These are phyloP conservation scores for Enteromius viviparus DNA, from an alignment of 2,797 vertebrate genomes.

Conservation along the genomic window DNA sequence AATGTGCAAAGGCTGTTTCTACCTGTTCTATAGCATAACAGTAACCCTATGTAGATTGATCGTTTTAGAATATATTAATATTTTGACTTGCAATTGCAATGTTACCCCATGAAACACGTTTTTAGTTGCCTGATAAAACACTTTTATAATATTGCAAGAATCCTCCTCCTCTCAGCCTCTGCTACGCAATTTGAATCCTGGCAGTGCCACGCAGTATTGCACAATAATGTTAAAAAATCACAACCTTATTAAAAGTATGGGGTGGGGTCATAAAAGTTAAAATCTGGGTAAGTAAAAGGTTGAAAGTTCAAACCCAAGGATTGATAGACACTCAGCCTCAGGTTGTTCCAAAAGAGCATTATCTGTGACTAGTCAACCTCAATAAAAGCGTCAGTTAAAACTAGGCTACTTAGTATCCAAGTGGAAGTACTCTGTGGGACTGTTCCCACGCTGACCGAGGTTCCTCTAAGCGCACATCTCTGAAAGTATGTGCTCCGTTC, in stretches of 20 bases:
- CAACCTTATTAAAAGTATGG: constrained; percentile 5
- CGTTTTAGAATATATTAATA: background rate
- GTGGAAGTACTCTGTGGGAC: constrained; percentile 36
- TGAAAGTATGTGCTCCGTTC: constrained; percentile 19
- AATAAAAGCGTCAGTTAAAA: background rate
- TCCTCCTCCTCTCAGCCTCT: background rate
- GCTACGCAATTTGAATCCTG: background rate
- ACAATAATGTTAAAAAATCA: background rate
- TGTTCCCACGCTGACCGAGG: constrained; percentile 24
- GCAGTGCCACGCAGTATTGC: background rate
- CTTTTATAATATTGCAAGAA: background rate
- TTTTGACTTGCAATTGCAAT: background rate
- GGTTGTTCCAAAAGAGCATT: background rate
- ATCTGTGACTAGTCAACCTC: background rate
- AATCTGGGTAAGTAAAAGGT: background rate
- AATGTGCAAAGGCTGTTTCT: background rate
- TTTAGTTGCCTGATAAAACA: background rate
- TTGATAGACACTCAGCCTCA: background rate
- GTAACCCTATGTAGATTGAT: no score
- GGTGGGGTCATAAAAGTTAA: background rate
- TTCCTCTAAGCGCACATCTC: constrained; percentile 22
- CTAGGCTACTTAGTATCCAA: background rate
- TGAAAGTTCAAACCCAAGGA: background rate
- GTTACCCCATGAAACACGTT: background rate
- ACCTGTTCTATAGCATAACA: background rate